A percentile compares a stretch with the other conserved stretches of the same genome.
Conservation (phyloP, 2,113 vertebrate genomes). For the Vireo altiloquus region DNA sequence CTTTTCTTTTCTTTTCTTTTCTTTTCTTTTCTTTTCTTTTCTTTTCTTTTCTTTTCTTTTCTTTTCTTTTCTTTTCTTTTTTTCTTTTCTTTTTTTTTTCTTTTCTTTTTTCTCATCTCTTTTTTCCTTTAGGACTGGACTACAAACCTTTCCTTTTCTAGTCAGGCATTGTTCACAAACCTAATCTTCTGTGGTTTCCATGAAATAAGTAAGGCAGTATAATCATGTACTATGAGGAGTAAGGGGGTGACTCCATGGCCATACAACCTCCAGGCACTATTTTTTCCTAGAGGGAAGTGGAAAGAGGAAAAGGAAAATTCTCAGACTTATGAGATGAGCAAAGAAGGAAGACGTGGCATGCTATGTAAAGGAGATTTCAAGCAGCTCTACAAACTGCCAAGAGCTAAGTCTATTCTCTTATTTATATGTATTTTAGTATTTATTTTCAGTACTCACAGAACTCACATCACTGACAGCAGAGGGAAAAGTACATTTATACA, state of each 20-base stretch:
- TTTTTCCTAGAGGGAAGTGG: not conserved
- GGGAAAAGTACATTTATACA: not conserved
- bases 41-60: not conserved
- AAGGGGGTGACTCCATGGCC: not conserved
- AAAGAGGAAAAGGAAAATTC: not conserved
- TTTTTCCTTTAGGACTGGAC: not conserved
- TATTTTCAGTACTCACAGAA: not conserved
- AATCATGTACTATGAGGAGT: not conserved
- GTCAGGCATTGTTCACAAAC: not conserved
- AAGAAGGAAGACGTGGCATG: not conserved
- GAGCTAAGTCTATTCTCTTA: not conserved
- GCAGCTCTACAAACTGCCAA: not conserved
- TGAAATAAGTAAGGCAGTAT: not conserved
- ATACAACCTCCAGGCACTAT: not conserved
- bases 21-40: rapidly evolving
- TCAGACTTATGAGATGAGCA: not conserved
- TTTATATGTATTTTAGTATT: not conserved
- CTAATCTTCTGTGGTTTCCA: not conserved
- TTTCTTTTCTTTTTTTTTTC: rapidly evolving
- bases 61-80: rapidly evolving
- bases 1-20: not conserved
- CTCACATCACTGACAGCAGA: not conserved
- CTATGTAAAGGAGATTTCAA: not conserved
- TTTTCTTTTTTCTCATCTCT: rapidly evolving
- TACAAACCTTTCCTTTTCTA: not conserved